Percentiles rank a stretch among this genome's conserved stretches.
Conservation (phyloP, 2,888 invertebrate genomes). For the Drosophila siamana region DNA sequence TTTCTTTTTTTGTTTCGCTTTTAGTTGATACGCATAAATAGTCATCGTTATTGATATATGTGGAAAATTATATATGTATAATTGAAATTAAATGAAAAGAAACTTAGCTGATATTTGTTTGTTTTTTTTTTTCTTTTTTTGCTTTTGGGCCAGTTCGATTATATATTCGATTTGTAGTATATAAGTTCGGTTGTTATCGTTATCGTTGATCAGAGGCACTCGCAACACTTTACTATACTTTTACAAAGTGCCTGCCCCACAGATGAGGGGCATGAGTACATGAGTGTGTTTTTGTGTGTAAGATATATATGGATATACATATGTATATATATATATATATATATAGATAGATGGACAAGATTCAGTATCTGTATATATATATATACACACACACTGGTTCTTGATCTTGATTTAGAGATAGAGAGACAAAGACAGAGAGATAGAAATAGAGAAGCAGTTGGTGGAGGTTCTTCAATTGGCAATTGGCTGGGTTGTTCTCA, state of each 20-base stretch:
- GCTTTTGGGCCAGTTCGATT: constrained; percentile 40
- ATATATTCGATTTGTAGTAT: constrained; percentile 26
- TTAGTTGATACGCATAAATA: constrained; percentile 80
- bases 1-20: constrained; percentile 62
- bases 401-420: constrained; percentile 12
- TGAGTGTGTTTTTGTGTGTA: constrained; percentile 29
- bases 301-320: constrained; percentile 10
- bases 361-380: background rate
- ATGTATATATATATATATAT: constrained; percentile 8
- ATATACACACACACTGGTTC: background rate
- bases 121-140: constrained; percentile 19
- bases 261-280: constrained; percentile 15
- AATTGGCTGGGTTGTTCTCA: constrained; percentile 42
- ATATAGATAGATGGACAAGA: constrained; percentile 1
- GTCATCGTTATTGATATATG: constrained; percentile 85
- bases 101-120: constrained; percentile 58
- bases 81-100: constrained; percentile 73
- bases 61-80: constrained; percentile 74
- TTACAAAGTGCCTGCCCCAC: constrained; percentile 56
- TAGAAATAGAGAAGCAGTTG: constrained; percentile 22
- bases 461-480: constrained; percentile 20
- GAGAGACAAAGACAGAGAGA: constrained; percentile 28
- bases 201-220: constrained; percentile 50
- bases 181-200: constrained; percentile 32
- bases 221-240: constrained; percentile 78